A percentile compares a stretch with the other conserved stretches of the same genome.
These are phyloP conservation scores for Chroicocephalus ridibundus DNA, from an alignment of 2,113 vertebrate genomes.

Conservation along the genomic window DNA sequence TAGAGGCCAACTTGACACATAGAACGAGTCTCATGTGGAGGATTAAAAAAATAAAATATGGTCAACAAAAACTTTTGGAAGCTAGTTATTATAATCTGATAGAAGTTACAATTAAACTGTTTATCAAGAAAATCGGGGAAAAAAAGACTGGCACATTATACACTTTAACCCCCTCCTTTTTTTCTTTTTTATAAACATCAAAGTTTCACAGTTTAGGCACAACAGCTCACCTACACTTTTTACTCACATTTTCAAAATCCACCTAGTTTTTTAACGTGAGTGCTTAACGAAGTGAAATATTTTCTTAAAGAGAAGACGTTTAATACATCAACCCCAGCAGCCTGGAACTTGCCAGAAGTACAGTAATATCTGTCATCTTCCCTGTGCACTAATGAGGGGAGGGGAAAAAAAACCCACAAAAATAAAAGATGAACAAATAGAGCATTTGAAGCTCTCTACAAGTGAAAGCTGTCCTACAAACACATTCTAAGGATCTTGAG, in stretches of 20 bases:
- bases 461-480: neutral
- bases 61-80: neutral
- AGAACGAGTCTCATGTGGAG: neutral
- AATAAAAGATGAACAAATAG: neutral
- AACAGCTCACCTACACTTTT: neutral
- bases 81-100: neutral
- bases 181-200: neutral
- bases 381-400: neutral
- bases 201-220: neutral
- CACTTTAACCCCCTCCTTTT: neutral
- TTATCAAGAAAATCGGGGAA: neutral
- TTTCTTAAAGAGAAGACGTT: neutral
- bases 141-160: neutral
- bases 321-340: neutral
- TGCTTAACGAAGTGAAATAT: neutral
- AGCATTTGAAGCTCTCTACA: neutral
- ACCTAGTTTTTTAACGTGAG: neutral
- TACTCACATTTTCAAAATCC: neutral
- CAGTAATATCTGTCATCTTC: neutral
- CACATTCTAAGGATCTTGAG: neutral
- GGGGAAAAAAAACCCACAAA: neutral
- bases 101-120: neutral
- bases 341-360: neutral
- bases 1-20: neutral
- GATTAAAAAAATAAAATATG: rapidly evolving